Base-by-base conservation (phyloP, 2,113 vertebrate species). In the Hydrochoerus hydrochaeris region DNA sequence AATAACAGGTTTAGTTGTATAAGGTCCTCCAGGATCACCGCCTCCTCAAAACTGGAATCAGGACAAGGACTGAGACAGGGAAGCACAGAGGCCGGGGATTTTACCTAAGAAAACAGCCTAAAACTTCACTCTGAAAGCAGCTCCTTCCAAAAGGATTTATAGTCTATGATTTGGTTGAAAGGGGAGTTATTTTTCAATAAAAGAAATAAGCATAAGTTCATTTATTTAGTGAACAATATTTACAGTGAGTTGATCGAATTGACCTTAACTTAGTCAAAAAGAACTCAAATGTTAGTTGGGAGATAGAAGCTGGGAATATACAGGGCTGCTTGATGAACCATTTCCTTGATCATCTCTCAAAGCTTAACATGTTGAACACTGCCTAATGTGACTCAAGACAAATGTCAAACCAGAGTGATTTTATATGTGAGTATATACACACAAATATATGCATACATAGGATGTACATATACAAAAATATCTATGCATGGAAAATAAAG, bases 1-100 rank as follows among this genome's bases (percentile, higher is more conserved):
- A 94, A 86, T 94, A 94, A 90, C 24, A 92, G 46, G 80, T 44
- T 85, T 80, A 58, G n/a, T 65, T 44, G 82, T 83, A 35, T 52
- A 85, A 94, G 69, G 46, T 60, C 57, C 7, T 67, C 44, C 16
- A 65, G 95, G 85, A 78, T 80, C 38, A 16, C 26, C 49, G 57
- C 32, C 58, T 75, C 80, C 32, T n/a, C 63, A 24, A 90, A 67
- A 46, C 62, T 82, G 41, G 54, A 83, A 52, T 28, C 35, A 38
- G 60, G 92, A 67, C 0, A 26, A 71, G n/a, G 90, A 17, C 11
- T 38, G 6, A 82, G 17, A 10, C 5, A 2, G 32, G 11, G 41
- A 71, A 63, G 30, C 28, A 13, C 32, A 17, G 44, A 28, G n/a
- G 57, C 30, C 83, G 44, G 58, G 38, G 14, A 19, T 52, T n/a